These are phyloP conservation scores for Tachuris rubrigastra DNA, from an alignment of 2,113 vertebrate genomes.

Conservation along the genomic window DNA sequence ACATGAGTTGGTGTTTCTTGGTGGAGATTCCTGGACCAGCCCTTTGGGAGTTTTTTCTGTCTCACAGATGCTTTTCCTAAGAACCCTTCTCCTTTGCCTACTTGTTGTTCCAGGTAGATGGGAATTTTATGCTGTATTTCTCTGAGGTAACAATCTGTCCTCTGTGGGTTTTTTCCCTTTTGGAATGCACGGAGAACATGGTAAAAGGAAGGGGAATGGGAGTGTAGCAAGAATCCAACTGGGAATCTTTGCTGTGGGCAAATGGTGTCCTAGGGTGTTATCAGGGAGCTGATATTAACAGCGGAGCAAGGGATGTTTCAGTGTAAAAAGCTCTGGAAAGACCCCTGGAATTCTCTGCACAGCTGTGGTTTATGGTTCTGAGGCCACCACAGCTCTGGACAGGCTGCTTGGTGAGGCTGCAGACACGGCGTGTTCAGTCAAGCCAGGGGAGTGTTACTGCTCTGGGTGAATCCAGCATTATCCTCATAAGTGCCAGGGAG, in stretches of 20 bases:
- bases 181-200: not conserved
- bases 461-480: not conserved
- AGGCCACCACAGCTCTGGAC: not conserved
- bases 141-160: not conserved
- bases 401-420: not conserved
- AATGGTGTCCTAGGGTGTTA: not conserved
- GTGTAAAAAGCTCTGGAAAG: not conserved
- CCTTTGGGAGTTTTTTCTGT: not conserved
- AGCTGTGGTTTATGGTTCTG: not conserved
- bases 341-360: not conserved
- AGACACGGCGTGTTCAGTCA: not conserved
- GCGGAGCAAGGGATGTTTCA: not conserved
- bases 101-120: not conserved
- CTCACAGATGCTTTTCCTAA: not conserved
- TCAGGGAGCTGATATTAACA: not conserved
- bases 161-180: not conserved
- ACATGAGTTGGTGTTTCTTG: not conserved
- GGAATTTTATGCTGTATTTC: not conserved
- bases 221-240: not conserved
- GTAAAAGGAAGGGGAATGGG: not conserved
- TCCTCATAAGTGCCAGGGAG: not conserved
- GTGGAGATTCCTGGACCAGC: not conserved
- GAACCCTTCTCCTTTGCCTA: not conserved
- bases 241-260: not conserved
- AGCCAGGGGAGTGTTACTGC: not conserved